Percentiles rank a stretch among this genome's conserved stretches.
Evolutionary conservation across 1,140 invertebrate species (phyloP).

Genomic region (Brachystomella parvula): DNA sequence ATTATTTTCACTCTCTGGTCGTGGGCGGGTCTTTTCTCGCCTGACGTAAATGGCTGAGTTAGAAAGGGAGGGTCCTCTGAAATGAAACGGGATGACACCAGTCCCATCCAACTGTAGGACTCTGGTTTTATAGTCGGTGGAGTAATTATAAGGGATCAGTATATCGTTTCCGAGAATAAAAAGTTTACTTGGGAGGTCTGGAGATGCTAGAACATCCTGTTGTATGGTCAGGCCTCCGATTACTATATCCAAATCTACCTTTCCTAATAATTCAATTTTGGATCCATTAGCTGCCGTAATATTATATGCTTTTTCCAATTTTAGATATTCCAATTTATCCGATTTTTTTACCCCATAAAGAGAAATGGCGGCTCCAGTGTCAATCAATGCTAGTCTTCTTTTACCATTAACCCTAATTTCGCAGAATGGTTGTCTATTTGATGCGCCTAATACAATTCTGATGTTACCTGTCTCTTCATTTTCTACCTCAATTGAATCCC

Average conservation of each 20-base stretch:
- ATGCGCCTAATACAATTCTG: too few species aligned
- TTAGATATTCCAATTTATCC: not conserved
- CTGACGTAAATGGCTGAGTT: too few species aligned
- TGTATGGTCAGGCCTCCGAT: not conserved
- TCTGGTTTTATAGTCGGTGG: not conserved
- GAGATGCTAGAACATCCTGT: not conserved
- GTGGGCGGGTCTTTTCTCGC: too few species aligned
- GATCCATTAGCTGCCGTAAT: not conserved
- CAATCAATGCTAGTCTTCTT: not conserved
- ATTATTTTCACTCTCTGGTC: not conserved
- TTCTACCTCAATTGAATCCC: not conserved
- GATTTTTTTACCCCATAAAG: not conserved
- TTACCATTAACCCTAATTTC: not conserved
- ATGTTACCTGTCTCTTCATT: too few species aligned
- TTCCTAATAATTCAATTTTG: not conserved
- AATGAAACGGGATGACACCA: not conserved
- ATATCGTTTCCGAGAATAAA: constrained; percentile 5
- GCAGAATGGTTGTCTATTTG: not conserved
- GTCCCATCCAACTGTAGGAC: not conserved
- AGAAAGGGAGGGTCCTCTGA: too few species aligned
- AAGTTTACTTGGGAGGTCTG: not conserved
- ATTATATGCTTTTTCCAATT: not conserved
- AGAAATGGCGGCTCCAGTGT: not conserved
- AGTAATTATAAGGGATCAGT: not conserved
- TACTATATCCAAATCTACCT: not conserved